Evolutionary conservation across 2,113 vertebrate species (phyloP).

Genomic region (Paramormyrops kingsleyae): DNA sequence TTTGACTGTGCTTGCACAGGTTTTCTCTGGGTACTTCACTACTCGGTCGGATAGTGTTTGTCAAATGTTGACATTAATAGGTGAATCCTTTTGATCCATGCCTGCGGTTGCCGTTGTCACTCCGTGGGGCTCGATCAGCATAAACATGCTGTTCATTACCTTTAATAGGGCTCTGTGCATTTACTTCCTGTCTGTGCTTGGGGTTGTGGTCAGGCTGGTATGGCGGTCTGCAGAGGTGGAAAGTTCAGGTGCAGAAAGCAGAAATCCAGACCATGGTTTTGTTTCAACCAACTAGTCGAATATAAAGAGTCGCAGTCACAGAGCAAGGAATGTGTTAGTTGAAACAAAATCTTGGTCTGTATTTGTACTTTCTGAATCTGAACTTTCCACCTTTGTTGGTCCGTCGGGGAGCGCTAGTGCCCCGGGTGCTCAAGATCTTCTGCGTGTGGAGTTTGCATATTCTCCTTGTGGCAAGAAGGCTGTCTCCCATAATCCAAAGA

Average conservation of each 20-base stretch:
- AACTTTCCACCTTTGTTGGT: neutral
- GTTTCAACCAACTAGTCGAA: neutral
- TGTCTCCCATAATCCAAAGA: neutral
- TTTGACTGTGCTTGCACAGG: neutral
- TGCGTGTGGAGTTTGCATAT: neutral
- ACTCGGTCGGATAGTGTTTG: neutral
- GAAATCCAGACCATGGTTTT: neutral
- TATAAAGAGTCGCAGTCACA: neutral
- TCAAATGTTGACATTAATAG: too few relatives aligned
- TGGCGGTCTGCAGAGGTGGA: neutral
- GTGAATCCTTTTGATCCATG: neutral
- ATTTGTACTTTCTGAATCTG: neutral
- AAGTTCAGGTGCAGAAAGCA: neutral
- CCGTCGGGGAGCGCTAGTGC: neutral
- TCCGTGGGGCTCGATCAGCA: neutral
- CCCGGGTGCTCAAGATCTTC: neutral
- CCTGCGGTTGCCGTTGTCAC: neutral
- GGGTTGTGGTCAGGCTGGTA: neutral
- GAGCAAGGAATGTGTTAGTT: neutral
- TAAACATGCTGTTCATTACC: neutral
- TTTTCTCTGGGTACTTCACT: neutral
- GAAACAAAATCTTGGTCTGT: neutral
- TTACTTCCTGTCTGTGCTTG: neutral
- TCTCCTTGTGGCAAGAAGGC: neutral
- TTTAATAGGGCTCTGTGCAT: neutral